Evolutionary conservation across 2,888 invertebrate genomes (phyloP).

Genomic region (Trichacis sp.): DNA sequence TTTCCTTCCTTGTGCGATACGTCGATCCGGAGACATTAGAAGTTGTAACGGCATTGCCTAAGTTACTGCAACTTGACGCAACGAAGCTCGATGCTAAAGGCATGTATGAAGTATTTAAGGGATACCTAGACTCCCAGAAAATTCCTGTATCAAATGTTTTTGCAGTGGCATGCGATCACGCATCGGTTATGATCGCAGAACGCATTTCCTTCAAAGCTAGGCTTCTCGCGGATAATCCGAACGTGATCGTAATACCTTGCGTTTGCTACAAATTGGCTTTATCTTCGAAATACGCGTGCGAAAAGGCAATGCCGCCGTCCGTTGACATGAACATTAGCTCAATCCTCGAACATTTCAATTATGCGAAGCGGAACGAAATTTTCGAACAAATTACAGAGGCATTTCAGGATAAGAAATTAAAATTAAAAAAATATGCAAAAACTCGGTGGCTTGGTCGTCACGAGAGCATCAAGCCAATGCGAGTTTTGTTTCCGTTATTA

Average conservation of each 20-base stretch:
- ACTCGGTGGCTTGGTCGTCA: conserved; percentile 23
- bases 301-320: neutral
- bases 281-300: conserved; percentile 8
- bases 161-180: conserved; percentile 35
- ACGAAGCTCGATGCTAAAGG: neutral
- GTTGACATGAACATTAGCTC: neutral
- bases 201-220: conserved; percentile 28
- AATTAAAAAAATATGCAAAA: conserved; percentile 9
- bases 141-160: conserved; percentile 33
- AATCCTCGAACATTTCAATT: too few species aligned
- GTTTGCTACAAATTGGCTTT: conserved; percentile 13
- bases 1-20: neutral
- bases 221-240: conserved; percentile 7
- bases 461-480: conserved; percentile 6
- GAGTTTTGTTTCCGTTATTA: too few species aligned
- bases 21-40: conserved; percentile 3
- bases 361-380: conserved; percentile 14
- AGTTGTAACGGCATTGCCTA: conserved; percentile 2
- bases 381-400: conserved; percentile 10
- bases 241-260: conserved; percentile 7
- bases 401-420: conserved; percentile 10
- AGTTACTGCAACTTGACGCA: neutral
- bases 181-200: conserved; percentile 37
- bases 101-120: too few species aligned
- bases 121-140: neutral